phyloP scores from a whole-genome alignment of 2,888 invertebrate genomes.

The Yponomeuta sedellus region DNA sequence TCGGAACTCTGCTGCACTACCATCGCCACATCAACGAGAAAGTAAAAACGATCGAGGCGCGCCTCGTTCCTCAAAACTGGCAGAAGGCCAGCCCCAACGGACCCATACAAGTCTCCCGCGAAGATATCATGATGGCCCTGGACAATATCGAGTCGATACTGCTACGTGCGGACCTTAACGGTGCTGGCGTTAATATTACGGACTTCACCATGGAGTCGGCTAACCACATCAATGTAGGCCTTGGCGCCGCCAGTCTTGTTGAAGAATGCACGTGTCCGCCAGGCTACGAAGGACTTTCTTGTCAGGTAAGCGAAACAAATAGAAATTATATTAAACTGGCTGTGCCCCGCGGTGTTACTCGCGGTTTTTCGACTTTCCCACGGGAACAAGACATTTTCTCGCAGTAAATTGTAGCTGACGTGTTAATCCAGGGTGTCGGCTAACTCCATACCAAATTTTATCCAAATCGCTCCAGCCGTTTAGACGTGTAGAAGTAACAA shows the following conservation, averaged over 20 bases:
- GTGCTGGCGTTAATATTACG: slow-evolving; percentile 82
- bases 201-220: slow-evolving; percentile 90
- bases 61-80: slow-evolving; percentile 86
- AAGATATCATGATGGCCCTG: slow-evolving; percentile 96
- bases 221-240: slow-evolving; percentile 81
- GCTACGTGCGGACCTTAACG: slow-evolving; percentile 82
- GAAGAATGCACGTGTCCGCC: slow-evolving; percentile 94
- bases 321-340: no score
- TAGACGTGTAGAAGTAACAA: no score
- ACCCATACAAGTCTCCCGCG: slow-evolving; percentile 81
- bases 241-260: slow-evolving; percentile 87
- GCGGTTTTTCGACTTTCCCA: no score
- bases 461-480: no score
- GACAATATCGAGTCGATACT: slow-evolving; percentile 90
- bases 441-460: no score
- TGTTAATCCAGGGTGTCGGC: no score
- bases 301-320: slow-evolving; percentile 72
- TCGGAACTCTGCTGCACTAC: slow-evolving; percentile 47
- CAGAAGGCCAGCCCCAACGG: slow-evolving; percentile 73
- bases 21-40: slow-evolving; percentile 33
- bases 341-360: no score
- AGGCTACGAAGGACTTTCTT: slow-evolving; percentile 89
- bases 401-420: no score
- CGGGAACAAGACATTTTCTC: no score
- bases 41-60: slow-evolving; percentile 40